phyloP scores from a whole-genome alignment of 1,140 invertebrate genomes.

The Stenopsyche tienmushanensis region DNA sequence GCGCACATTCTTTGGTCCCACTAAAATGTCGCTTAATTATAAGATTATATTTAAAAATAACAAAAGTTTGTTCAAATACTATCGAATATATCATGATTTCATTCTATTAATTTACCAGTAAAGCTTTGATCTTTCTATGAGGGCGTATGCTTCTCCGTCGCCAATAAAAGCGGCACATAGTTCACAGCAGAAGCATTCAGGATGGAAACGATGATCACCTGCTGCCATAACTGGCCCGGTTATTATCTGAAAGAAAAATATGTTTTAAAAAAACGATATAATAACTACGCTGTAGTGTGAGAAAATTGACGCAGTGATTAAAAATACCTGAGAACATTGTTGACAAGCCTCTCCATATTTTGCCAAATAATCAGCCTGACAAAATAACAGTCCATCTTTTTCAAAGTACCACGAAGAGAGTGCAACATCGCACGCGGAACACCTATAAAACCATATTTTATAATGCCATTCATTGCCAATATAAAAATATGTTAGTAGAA shows the following conservation, averaged over 20 bases:
- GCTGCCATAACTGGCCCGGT: constrained; percentile 93
- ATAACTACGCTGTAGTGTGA: no score
- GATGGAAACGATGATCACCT: constrained; percentile 92
- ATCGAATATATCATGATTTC: not conserved
- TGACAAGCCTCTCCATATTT: constrained; percentile 88
- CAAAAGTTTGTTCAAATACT: not conserved
- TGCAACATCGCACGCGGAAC: constrained; percentile 80
- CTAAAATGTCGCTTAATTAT: constrained; percentile 3
- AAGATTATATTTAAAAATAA: not conserved
- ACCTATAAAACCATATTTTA: constrained; percentile 58
- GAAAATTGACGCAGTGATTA: no score
- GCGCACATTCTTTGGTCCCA: no score
- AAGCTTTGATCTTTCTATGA: constrained; percentile 84
- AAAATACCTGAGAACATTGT: constrained; percentile 72
- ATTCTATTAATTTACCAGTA: constrained; percentile 66
- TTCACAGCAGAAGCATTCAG: constrained; percentile 89
- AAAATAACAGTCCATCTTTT: constrained; percentile 86
- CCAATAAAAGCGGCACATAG: constrained; percentile 84
- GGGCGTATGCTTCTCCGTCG: constrained; percentile 87
- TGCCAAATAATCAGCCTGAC: constrained; percentile 85
- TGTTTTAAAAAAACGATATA: constrained; percentile 3
- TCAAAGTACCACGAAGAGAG: constrained; percentile 93
- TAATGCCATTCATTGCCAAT: not conserved
- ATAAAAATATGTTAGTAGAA: not conserved
- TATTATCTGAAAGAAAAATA: constrained; percentile 61